A percentile compares a stretch with the other conserved stretches of the same genome.
Conservation (phyloP, 2,797 vertebrate genomes). For the Discoglossus pictus region DNA sequence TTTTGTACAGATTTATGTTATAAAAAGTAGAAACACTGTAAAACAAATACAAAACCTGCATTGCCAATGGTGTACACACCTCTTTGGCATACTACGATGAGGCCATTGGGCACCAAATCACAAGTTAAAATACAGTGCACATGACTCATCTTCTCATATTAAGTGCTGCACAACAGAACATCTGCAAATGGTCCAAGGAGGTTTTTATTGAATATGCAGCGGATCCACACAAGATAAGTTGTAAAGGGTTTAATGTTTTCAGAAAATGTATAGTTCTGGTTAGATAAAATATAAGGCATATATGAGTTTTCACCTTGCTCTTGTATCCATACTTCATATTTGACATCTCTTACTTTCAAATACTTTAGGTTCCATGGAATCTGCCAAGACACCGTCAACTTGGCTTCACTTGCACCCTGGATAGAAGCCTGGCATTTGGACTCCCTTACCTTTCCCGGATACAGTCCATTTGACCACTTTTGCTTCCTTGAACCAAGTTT, state of each 20-base stretch:
- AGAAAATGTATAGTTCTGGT: slow-evolving; percentile 97
- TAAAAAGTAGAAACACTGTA: neutral
- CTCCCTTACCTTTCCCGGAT: slow-evolving; percentile 90
- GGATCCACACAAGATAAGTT: slow-evolving; percentile 96
- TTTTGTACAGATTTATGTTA: neutral
- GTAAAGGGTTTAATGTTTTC: slow-evolving; percentile 98
- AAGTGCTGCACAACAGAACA: slow-evolving; percentile 91
- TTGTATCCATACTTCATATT: slow-evolving; percentile 98
- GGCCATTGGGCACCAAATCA: neutral
- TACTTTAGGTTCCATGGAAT: slow-evolving; percentile 97
- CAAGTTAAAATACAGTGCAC: slow-evolving; percentile 18
- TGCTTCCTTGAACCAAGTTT: slow-evolving; percentile 76
- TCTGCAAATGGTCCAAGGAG: slow-evolving; percentile 96
- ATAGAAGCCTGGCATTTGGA: slow-evolving; percentile 88
- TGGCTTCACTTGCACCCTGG: slow-evolving; percentile 85
- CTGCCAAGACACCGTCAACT: slow-evolving; percentile 91
- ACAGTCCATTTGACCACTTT: slow-evolving; percentile 78
- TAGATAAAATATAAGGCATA: slow-evolving; percentile 93
- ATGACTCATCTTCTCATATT: slow-evolving; percentile 49
- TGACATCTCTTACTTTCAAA: slow-evolving; percentile 92
- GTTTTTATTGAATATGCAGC: slow-evolving; percentile 95
- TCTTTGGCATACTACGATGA: neutral
- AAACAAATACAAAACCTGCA: slow-evolving; percentile 6
- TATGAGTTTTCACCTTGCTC: slow-evolving; percentile 98
- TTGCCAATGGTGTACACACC: neutral